phyloP scores from a whole-genome alignment of 2,113 vertebrate genomes.

The Anas platyrhynchos region DNA sequence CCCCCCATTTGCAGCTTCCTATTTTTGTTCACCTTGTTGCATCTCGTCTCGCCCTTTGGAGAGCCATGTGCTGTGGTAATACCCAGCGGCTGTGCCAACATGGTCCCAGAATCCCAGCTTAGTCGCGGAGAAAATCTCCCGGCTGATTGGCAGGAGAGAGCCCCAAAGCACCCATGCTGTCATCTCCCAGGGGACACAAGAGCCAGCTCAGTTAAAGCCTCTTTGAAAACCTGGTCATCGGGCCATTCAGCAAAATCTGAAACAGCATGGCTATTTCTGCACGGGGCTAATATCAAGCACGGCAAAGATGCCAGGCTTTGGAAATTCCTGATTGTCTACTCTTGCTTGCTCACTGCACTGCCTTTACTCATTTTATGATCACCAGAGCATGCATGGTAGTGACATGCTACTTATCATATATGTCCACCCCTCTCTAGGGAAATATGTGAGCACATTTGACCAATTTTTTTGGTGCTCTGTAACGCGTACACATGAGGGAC shows the following conservation, averaged over 20 bases:
- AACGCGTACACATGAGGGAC: neutral
- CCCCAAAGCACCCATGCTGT: neutral
- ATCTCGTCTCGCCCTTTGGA: constrained; percentile 49
- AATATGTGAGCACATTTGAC: neutral
- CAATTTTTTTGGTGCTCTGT: neutral
- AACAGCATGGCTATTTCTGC: neutral
- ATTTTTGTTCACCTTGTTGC: constrained; percentile 37
- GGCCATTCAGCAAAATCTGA: neutral
- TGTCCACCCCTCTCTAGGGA: neutral
- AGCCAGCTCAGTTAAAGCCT: constrained; percentile 21
- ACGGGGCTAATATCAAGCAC: neutral
- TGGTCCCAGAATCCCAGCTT: neutral
- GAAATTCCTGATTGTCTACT: neutral
- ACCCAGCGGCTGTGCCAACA: constrained; percentile 17
- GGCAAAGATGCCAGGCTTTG: neutral
- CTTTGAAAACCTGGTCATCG: constrained; percentile 1
- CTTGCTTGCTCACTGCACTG: neutral
- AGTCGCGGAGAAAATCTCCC: constrained; percentile 54
- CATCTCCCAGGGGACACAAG: constrained; percentile 38
- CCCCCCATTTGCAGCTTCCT: neutral
- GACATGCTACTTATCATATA: neutral
- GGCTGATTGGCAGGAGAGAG: constrained; percentile 38
- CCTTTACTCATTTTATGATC: neutral
- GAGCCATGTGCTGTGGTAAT: constrained; percentile 44
- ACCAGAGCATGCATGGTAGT: neutral